Base-by-base conservation (phyloP, 2,888 invertebrate genomes). In the Sphaerophoria rueppellii region DNA sequence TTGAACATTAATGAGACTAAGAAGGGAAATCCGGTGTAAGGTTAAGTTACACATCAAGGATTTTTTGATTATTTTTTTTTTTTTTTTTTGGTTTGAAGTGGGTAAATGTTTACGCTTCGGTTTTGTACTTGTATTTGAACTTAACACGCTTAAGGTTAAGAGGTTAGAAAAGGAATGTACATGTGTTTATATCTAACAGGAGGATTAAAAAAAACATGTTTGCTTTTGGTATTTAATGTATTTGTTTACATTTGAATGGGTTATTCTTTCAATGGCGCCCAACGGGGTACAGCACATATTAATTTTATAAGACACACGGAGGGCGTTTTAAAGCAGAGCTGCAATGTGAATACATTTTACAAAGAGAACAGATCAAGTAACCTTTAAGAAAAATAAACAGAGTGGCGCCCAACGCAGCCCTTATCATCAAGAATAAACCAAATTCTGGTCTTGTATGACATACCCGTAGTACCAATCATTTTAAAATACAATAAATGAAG, bases 1-100 rank as follows among this genome's bases (percentile, higher is more conserved):
- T 67, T 67, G 52, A 40, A 67, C 67, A 54, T 67, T 67, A 67
- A 67, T 67, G 67, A 67, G 67, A 67, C 37, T 52, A 52, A 52
- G 32, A 67, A 24, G 2, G 67, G 67, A 67, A 67, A 67, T 67
- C 52, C 52, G 52, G 78, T 58, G 16, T 63, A 63, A 63, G 63
- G 48, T 63, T 63, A 63, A 63, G 61, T 63, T 63, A 63, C 48
- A 63, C 48, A 48, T 48, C 14, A 34, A 48, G 61, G 61, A 48
- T 63, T 48, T n/a, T 55, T 32, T 58, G 0, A n/a, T 7, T 4
- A 35, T 57, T 35, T n/a, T 12, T 14, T 16, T 50, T 14, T 50
- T 34, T 7, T 4, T 35, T 34, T 35, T n/a, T 12, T 14, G 6
- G 5, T 14, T 50, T 54, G 4, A 60, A 48, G 11, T 34, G 48